A percentile compares a stretch with the other conserved stretches of the same genome.
phyloP scores from a whole-genome alignment of 2,888 invertebrate species.

The Seira ritae region DNA sequence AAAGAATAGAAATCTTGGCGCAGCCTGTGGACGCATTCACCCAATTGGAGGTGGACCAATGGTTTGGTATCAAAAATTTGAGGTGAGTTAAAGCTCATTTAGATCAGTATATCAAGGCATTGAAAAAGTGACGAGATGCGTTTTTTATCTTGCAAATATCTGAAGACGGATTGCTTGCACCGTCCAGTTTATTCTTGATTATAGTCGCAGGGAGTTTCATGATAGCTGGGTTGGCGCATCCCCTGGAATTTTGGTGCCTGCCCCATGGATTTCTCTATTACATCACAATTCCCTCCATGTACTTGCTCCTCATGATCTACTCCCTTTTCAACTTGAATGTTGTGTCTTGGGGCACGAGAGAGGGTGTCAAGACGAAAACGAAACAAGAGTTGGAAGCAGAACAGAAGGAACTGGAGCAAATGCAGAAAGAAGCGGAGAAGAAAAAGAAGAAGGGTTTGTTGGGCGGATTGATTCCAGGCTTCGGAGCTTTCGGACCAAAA shows the following conservation, averaged over 20 bases:
- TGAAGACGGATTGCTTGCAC: conserved; percentile 87
- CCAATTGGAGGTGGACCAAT: conserved; percentile 80
- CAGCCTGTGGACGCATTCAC: conserved; percentile 93
- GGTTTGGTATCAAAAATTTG: conserved; percentile 80
- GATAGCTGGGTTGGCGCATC: conserved; percentile 82
- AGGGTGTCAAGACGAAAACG: conserved; percentile 76
- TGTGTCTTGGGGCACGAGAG: conserved; percentile 96
- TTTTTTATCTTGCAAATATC: conserved; percentile 87
- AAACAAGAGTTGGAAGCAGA: conserved; percentile 76
- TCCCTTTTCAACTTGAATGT: conserved; percentile 95
- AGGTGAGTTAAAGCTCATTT: conserved; percentile 68
- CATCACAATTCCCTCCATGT: conserved; percentile 96
- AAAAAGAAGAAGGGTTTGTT: conserved; percentile 75
- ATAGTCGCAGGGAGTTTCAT: conserved; percentile 81
- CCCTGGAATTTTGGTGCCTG: conserved; percentile 86
- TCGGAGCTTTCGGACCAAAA: conserved; percentile 58
- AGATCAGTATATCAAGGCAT: neutral
- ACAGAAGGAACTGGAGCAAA: conserved; percentile 74
- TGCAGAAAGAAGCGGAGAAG: conserved; percentile 75
- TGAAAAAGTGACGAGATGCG: too few relatives aligned
- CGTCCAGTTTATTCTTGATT: conserved; percentile 90
- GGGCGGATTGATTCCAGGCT: conserved; percentile 68
- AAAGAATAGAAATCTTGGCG: conserved; percentile 85
- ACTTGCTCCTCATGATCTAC: conserved; percentile 93
- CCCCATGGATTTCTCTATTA: conserved; percentile 87